Base-by-base conservation (phyloP, 2,888 invertebrate genomes). In the Omphaloscelis lunosa region DNA sequence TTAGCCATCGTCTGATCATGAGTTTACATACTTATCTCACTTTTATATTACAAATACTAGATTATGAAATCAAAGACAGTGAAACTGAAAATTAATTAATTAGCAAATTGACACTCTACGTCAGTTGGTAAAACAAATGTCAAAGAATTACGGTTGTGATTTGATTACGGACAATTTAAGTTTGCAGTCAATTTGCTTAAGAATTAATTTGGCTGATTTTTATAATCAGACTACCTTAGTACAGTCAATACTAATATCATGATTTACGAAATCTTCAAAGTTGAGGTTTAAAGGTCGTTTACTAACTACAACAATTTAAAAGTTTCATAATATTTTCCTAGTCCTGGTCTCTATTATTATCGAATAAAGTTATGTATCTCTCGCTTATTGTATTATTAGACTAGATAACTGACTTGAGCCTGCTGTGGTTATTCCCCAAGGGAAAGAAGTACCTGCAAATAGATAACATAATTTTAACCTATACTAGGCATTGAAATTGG, bases 391-490 rank as follows among this genome's bases (percentile, higher is more conserved):
- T 45, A 45, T n/a, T 76, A 70, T 67, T n/a, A 70, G 83, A 83
- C 86, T 83, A 85, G 86, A 75, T 61, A 29, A 70, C 69, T 63
- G 71, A 72, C 59, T 85, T 82, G 71, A 77, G 71, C 72, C 74
- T 45, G 53, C 27, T 77, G 67, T 63, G 12, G 45, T 12, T 11
- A 56, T 39, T 48, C 11, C 51, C 41, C 12, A 17, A 23, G 45
- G 63, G 2, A 29, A 63, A 34, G 48, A 51, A 56, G 66, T 66
- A 70, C 74, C 80, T 86, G 80, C 11, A 75, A 84, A 83, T 39
- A 72, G 9, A 75, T 61, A 76, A 48, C 0, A 41, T 34, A 0
- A 17, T 72, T 63, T 79, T 5, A 70, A 0, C 17, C 17, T 17
- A 51, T 20, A 51, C n/a, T 20, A 51, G 51, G 51, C 48, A 20